phyloP scores from a whole-genome alignment of 2,888 invertebrate species.

The Ennomos quercinarius region DNA sequence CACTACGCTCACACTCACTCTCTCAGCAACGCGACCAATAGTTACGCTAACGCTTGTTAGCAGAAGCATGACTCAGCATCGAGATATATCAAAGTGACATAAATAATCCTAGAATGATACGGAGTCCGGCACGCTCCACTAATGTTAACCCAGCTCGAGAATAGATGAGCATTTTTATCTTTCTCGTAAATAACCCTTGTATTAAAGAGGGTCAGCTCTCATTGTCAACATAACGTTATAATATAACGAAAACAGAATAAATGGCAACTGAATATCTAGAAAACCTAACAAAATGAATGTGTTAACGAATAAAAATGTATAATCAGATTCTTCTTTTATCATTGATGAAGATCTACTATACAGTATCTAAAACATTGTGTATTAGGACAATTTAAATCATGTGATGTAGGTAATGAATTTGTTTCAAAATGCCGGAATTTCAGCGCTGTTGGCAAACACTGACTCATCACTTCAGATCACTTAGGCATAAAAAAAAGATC shows the following conservation, averaged over 20 bases:
- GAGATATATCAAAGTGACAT: slow-evolving; percentile 14
- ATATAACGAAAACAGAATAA: slow-evolving; percentile 19
- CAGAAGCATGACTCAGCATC: slow-evolving; percentile 6
- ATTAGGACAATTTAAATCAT: no score
- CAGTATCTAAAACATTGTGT: no score
- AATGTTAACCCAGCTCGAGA: slow-evolving; percentile 6
- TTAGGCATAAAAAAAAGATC: no score
- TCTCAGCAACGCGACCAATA: background rate
- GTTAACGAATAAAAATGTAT: no score
- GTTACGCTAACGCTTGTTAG: slow-evolving; percentile 3
- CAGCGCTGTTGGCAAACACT: no score
- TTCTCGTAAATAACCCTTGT: slow-evolving; percentile 27
- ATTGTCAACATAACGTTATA: slow-evolving; percentile 21
- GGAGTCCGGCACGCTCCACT: slow-evolving; percentile 3
- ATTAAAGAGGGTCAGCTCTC: slow-evolving; percentile 24
- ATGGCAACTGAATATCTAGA: slow-evolving; percentile 13
- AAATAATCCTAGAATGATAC: slow-evolving; percentile 14
- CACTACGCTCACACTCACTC: no score
- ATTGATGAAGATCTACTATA: no score
- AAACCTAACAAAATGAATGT: slow-evolving; percentile 2
- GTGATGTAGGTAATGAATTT: no score
- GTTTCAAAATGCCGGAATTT: no score
- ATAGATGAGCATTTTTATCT: slow-evolving; percentile 15
- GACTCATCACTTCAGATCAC: no score
- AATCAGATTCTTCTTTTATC: no score